Evolutionary conservation across 2,888 invertebrate genomes (phyloP), one percentile per base, ranked within the genome.

Genomic region (Noctua comes): DNA sequence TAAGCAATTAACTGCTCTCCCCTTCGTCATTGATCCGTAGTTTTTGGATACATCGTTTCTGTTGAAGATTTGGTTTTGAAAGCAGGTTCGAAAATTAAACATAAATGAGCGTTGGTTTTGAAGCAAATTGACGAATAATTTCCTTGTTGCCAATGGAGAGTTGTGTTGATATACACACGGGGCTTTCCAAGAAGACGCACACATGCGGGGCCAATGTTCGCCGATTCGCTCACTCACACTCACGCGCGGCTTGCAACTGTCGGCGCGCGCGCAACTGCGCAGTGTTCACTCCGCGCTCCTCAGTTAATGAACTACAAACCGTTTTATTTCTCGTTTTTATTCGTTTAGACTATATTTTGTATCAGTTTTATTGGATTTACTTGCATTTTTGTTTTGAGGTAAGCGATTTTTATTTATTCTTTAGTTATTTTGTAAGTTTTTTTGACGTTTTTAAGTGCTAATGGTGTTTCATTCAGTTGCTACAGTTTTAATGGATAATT

Each of bases 151-250:
- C 27, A 27, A 46, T 76, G 31, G 65, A 71, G 75, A 74, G 68
- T 78, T 57, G 68, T 57, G 68, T 70, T 79, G 62, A 80, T 84
- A 77, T 78, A 83, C 85, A 87, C 80, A 27, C 66, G 86, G 90
- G 90, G 75, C 89, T 91, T 92, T 91, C 92, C 91, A 84, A 90
- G 91, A 91, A 90, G 77, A 80, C 51, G 36, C 86, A 88, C 88
- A 88, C 86, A 79, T 11, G 27, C 76, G n/a, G 40, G 62, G 54
- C 78, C 76, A 76, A 83, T 76, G 73, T 62, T 85, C 68, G 73
- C 68, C 11, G 70, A 54, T 70, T 86, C 62, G 74, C 70, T 43
- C 73, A 73, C 80, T 68, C 79, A 78, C 85, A 88, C 86, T 81
- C 81, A 62, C 40, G 46, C 79, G 51, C 76, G 68, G 21, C 46